Conservation (phyloP, 2,113 vertebrate genomes). For the crab-eating macaque (Macaca fascicularis) region DNA sequence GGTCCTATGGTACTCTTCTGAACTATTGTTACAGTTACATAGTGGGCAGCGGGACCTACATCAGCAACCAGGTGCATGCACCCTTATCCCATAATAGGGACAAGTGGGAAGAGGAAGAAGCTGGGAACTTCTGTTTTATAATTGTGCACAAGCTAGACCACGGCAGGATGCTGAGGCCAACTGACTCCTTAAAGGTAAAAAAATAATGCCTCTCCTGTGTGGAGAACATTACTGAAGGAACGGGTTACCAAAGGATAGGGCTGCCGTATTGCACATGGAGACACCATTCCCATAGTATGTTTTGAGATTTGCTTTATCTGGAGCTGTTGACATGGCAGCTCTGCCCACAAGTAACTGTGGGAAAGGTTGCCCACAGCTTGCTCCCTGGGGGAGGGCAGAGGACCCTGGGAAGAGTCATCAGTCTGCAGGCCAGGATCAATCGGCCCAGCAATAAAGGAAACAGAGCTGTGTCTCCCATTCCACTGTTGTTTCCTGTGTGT, state of each 20-base stretch:
- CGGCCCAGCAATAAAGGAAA: background rate
- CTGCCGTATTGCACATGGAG: background rate
- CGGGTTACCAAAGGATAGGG: background rate
- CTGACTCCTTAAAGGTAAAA: background rate
- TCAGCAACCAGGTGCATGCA: background rate
- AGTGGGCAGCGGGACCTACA: background rate
- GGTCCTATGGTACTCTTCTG: background rate
- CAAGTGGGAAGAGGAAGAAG: background rate
- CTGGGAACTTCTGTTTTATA: background rate
- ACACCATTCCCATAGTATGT: background rate
- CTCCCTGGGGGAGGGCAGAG: background rate
- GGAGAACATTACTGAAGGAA: background rate
- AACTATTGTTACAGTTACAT: background rate
- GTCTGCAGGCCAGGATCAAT: background rate
- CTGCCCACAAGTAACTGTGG: background rate
- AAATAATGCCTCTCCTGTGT: background rate
- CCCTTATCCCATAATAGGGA: background rate
- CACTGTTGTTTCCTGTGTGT: background rate
- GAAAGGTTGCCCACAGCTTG: background rate
- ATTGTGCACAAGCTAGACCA: background rate
- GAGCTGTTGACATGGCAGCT: background rate
- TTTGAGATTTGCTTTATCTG: background rate
- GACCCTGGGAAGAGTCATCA: background rate
- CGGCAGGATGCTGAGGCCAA: background rate
- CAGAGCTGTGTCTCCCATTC: background rate